Conservation (phyloP, 2,797 vertebrate species). For the Tenualosa thibaudeaui region DNA sequence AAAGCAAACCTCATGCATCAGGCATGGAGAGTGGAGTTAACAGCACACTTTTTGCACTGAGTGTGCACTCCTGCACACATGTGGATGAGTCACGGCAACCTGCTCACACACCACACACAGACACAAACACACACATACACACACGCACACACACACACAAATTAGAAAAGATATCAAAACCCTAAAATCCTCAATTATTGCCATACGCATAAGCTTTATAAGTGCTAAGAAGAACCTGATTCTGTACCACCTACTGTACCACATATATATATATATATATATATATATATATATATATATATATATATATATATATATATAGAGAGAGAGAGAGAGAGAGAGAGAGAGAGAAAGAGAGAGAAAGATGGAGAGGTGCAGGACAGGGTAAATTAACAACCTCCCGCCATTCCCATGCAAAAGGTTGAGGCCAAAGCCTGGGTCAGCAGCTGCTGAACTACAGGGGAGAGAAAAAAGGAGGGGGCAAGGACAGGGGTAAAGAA, state of each 20-base stretch:
- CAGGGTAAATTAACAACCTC: background rate
- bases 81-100: background rate
- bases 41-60: background rate
- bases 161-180: background rate
- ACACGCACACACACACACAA: background rate
- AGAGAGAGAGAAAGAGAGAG: background rate
- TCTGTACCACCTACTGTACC: too few species aligned
- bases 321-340: background rate
- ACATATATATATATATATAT: too few species aligned
- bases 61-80: background rate
- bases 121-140: background rate
- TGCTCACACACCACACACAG: background rate
- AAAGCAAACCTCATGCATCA: background rate
- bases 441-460: conserved; percentile 9
- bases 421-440: conserved; percentile 4
- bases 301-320: too few species aligned
- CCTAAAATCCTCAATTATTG: background rate
- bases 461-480: background rate
- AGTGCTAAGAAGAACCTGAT: background rate
- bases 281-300: too few species aligned
- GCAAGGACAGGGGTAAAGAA: background rate
- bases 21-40: background rate
- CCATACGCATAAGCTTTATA: background rate
- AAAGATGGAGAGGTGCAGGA: background rate
- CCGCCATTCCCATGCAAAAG: background rate